A percentile compares a stretch with the other conserved stretches of the same genome.
These are phyloP conservation scores for Pachypanchax playfairii DNA, from an alignment of 2,113 vertebrate genomes.

Conservation along the genomic window DNA sequence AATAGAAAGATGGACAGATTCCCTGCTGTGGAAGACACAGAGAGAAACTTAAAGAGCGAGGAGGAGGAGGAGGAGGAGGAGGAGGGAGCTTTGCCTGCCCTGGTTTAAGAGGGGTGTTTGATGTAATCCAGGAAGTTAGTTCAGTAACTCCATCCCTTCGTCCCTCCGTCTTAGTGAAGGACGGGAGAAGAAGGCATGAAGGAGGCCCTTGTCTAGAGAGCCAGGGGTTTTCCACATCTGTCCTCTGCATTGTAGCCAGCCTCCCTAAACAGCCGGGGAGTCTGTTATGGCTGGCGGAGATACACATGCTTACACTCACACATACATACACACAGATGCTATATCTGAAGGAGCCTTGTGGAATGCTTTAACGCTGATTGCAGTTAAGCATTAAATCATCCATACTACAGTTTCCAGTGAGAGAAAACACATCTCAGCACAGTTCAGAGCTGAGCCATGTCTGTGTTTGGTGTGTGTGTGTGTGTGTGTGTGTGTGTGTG, in stretches of 20 bases:
- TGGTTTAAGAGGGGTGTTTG: constrained; percentile 73
- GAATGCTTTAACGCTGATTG: constrained; percentile 82
- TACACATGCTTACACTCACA: constrained; percentile 49
- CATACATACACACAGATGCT: constrained; percentile 57
- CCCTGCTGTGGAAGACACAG: constrained; percentile 43
- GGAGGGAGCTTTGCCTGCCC: constrained; percentile 37
- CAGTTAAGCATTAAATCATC: constrained; percentile 83
- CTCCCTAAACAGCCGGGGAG: constrained; percentile 80
- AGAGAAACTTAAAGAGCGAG: constrained; percentile 18
- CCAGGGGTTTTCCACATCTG: constrained; percentile 84
- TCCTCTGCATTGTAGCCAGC: constrained; percentile 81
- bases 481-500: constrained; percentile 42
- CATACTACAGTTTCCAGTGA: constrained; percentile 77
- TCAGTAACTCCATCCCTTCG: constrained; percentile 81
- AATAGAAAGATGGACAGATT: constrained; percentile 50
- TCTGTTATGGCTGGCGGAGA: constrained; percentile 78
- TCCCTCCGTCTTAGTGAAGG: constrained; percentile 69
- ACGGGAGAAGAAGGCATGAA: constrained; percentile 76
- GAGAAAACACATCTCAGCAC: constrained; percentile 74
- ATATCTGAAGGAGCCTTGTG: constrained; percentile 75
- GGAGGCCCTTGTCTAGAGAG: constrained; percentile 83
- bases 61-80: constrained; percentile 12
- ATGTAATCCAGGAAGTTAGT: constrained; percentile 85
- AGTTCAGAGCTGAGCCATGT: constrained; percentile 60
- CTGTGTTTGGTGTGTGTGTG: constrained; percentile 36